Evolutionary conservation across 1,140 invertebrate species (phyloP).

Genomic region (Nephotettix cincticeps): DNA sequence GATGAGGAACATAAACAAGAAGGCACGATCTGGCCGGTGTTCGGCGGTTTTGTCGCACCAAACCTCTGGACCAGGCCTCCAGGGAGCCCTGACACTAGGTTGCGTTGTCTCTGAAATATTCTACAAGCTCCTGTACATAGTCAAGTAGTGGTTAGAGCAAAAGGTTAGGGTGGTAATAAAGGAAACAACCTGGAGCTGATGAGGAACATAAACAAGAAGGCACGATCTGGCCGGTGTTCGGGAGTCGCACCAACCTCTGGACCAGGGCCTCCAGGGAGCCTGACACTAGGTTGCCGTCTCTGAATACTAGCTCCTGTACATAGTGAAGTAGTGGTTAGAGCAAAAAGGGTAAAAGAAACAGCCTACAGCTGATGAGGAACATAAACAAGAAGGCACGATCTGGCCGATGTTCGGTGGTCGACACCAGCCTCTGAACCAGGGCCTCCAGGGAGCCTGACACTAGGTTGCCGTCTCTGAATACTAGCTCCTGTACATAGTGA

Average conservation of each 20-base stretch:
- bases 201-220: constrained; percentile 91
- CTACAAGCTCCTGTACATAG: constrained; percentile 68
- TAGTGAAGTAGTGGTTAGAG: no score
- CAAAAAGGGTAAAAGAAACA: no score
- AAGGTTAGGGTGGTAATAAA: no score
- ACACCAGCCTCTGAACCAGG: constrained; percentile 86
- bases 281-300: constrained; percentile 84
- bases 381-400: constrained; percentile 90
- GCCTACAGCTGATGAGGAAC: constrained; percentile 87
- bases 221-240: constrained; percentile 84
- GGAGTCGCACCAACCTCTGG: constrained; percentile 86
- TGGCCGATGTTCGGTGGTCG: constrained; percentile 85
- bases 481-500: constrained; percentile 67
- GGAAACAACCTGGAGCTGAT: constrained; percentile 90
- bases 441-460: constrained; percentile 83
- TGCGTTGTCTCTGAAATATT: constrained; percentile 89
- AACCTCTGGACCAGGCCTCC: constrained; percentile 87
- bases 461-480: constrained; percentile 86
- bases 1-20: constrained; percentile 91
- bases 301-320: constrained; percentile 74
- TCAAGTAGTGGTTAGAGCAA: no score
- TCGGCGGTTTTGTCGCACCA: constrained; percentile 82
- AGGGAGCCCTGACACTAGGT: constrained; percentile 80
- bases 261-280: constrained; percentile 84
- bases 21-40: constrained; percentile 86